Evolutionary conservation across 2,888 invertebrate genomes (phyloP), one percentile per base, ranked within the genome.

Genomic region (Orthosia cruda): DNA sequence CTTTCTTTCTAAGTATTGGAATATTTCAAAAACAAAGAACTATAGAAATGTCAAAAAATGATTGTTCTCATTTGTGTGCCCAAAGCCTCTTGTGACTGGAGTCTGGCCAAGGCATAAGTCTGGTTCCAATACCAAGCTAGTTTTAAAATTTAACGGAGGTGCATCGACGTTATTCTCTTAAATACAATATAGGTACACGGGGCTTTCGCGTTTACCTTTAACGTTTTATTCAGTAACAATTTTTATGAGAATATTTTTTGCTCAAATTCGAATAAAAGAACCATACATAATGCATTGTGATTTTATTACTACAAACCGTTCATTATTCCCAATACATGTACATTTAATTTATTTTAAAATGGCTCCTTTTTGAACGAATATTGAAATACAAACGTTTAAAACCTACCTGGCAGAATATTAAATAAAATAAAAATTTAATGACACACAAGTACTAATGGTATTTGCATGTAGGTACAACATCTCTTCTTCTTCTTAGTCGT

Each of bases 91-190:
- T 83, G 72, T 50, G 61, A 67, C 86, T 91, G 92, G 92, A 91
- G 83, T 45, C 76, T 47, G 40, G 92, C 92, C 92, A 92, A 92
- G 83, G 84, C 77, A 79, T 91, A 90, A 89, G 85, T 90, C 88
- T 86, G 74, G 76, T 83, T 81, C 87, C 88, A 87, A 89, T 89
- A 89, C 82, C 81, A 82, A 86, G 82, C 81, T 81, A 81, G 85
- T 89, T 92, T 91, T 87, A 86, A 90, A 90, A 89, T 90, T 86
- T 79, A 87, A 87, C 88, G 69, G 59, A 77, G 74, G 64, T 77
- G 77, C 76, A 84, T 77, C 73, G 68, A 50, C 64, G 50, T 58
- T 71, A 72, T 71, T 64, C 65, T 69, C 66, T 52, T 63, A 76
- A 76, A 73, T 67, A 67, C 57, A 32, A 45, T 72, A 61, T 61